Conservation (phyloP, 2,797 vertebrate genomes). For the Halcyon smyrnensis region DNA sequence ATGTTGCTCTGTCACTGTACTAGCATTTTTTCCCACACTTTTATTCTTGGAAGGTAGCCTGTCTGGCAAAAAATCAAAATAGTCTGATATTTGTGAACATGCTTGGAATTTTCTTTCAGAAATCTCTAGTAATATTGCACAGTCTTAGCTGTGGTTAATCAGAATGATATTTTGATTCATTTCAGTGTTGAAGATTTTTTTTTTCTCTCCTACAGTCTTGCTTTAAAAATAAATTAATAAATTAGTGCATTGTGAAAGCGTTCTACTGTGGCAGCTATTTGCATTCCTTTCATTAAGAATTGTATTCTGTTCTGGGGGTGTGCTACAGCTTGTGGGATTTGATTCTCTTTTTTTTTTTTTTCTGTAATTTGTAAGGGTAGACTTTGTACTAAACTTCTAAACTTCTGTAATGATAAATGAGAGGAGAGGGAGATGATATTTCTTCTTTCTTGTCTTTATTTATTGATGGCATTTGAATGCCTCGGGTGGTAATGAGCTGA, state of each 20-base stretch:
- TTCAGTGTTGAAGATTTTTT: not conserved
- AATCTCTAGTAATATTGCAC: not conserved
- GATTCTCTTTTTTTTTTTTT: not conserved
- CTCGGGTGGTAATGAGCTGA: constrained; percentile 9
- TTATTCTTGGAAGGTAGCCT: constrained; percentile 68
- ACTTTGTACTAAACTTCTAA: not conserved
- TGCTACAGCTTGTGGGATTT: not conserved
- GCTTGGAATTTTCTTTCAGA: constrained; percentile 53
- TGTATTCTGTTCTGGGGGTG: not conserved
- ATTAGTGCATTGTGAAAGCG: not conserved
- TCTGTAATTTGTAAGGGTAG: not conserved
- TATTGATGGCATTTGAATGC: not conserved
- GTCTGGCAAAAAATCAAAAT: constrained; percentile 63
- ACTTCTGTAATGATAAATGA: not conserved
- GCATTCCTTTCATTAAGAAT: not conserved
- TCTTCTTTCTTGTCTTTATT: not conserved
- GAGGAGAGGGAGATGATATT: not conserved
- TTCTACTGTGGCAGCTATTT: not conserved
- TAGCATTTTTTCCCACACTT: constrained; percentile 61
- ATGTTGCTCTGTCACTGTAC: constrained; percentile 36
- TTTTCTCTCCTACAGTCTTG: not conserved
- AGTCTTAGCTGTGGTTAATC: constrained; percentile 8
- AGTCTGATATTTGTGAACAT: constrained; percentile 50
- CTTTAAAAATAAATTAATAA: constrained; percentile 24
- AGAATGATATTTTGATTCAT: not conserved